These are phyloP conservation scores for Hermetia illucens DNA, from an alignment of 1,140 invertebrate species.

Conservation along the genomic window DNA sequence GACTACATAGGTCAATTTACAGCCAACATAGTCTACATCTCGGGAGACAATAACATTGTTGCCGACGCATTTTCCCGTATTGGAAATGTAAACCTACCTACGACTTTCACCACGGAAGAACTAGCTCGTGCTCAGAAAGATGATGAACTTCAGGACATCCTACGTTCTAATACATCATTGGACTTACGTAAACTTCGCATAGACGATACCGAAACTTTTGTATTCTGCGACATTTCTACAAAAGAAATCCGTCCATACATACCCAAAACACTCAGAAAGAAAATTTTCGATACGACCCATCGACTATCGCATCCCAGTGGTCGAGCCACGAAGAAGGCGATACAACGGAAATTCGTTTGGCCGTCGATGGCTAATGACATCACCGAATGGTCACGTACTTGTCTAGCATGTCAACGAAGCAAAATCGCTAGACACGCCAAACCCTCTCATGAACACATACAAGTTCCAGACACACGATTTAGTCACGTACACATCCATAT, in stretches of 20 bases:
- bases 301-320: conserved; percentile 15
- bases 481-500: conserved; percentile 20
- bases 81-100: conserved; percentile 7
- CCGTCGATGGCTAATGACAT: conserved; percentile 13
- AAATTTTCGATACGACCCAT: conserved; percentile 16
- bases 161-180: not conserved
- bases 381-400: conserved; percentile 11
- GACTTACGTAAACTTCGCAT: conserved; percentile 1
- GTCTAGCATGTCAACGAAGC: conserved; percentile 13
- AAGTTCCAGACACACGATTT: conserved; percentile 10
- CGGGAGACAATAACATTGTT: conserved; percentile 21
- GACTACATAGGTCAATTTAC: conserved; percentile 29
- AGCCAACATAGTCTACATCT: conserved; percentile 23
- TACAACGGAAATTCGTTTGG: conserved; percentile 15
- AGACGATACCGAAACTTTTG: not conserved
- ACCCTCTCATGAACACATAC: not conserved
- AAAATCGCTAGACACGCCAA: conserved; percentile 15
- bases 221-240: conserved; percentile 12
- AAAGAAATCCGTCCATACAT: conserved; percentile 14
- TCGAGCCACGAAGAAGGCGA: conserved; percentile 8
- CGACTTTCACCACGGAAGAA: conserved; percentile 7
- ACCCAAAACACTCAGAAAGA: conserved; percentile 9
- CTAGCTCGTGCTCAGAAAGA: conserved; percentile 11
- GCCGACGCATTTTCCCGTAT: conserved; percentile 22
- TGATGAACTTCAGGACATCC: conserved; percentile 10